Percentiles rank a stretch among this genome's conserved stretches.
These are phyloP conservation scores for Sarcophaga rosellei DNA, from an alignment of 2,888 invertebrate genomes.

Conservation along the genomic window DNA sequence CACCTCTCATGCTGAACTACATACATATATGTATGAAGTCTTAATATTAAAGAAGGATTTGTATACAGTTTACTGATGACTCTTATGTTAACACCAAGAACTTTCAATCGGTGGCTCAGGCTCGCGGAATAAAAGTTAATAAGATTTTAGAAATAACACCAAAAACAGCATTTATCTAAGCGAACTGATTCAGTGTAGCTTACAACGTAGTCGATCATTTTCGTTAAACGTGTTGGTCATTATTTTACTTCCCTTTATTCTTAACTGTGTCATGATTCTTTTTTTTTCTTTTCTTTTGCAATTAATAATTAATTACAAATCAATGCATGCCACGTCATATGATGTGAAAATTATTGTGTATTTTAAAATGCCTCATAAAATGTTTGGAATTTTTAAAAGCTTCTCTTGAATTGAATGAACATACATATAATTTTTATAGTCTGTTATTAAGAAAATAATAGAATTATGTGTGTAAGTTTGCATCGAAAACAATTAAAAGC, in stretches of 20 bases:
- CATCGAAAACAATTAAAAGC: not conserved
- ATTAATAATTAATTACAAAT: conserved; percentile 58
- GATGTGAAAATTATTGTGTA: conserved; percentile 60
- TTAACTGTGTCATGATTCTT: conserved; percentile 54
- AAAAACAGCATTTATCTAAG: too few species aligned
- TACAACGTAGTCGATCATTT: too few species aligned
- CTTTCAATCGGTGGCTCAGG: too few species aligned
- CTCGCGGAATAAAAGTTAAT: too few species aligned
- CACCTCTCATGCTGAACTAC: too few species aligned
- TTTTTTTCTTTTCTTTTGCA: not conserved
- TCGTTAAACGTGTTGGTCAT: not conserved
- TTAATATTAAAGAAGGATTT: too few species aligned
- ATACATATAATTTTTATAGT: not conserved
- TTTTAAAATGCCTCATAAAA: conserved; percentile 10
- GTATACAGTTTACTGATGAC: too few species aligned
- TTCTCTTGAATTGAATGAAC: conserved; percentile 39
- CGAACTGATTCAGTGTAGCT: too few species aligned
- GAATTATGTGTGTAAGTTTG: not conserved
- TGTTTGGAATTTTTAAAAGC: not conserved
- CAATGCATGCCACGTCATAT: conserved; percentile 42
- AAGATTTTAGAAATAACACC: too few species aligned
- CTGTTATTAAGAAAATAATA: conserved; percentile 47
- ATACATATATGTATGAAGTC: too few species aligned
- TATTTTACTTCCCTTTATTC: conserved; percentile 19
- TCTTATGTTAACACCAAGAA: too few species aligned